Base-by-base conservation (phyloP, 2,888 invertebrate genomes). In the Cartodere bifasciata region DNA sequence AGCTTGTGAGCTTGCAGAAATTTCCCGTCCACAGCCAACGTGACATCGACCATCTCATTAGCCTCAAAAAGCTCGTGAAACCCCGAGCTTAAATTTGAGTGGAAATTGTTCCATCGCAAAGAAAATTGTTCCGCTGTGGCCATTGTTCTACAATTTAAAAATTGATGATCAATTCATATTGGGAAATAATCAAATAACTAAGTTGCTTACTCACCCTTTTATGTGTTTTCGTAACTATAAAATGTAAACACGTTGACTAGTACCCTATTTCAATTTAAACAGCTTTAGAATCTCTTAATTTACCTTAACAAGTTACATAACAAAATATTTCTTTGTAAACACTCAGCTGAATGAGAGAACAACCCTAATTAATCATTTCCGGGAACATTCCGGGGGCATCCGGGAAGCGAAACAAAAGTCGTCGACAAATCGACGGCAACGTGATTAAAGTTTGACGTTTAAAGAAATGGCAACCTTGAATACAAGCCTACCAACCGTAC, bases 101-200 rank as follows among this genome's bases (percentile, higher is more conserved):
- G 77, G 61, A 80, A 81, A 56, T 81, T 81, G 56, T 82, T 82
- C 81, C 81, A 82, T 46, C 78, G 68, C 47, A 82, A 59, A 32
- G 79, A 78, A 58, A 76, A 78, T 56, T 77, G 77, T 60, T 78
- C 77, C 29, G 71, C 65, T 56, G 70, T 65, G 35, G 58, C 52
- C 55, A 56, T 56, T 45, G 48, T 52, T 32, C 39, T 36, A n/a
- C n/a, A n/a, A n/a, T n/a, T n/a, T n/a, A n/a, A n/a, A 29, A 32
- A 35, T 32, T 22, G 27, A 27, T 31, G 26, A 38, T 36, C 28
- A 36, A 32, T 36, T 28, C 16, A 35, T 31, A 11, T 13, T 6
- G 5, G 7, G 11, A 7, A 23, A 23, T 23, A 7, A 7, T 23
- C 11, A 23, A 23, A n/a, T 11, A 23, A 9, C 24, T 11, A 9